phyloP scores from a whole-genome alignment of 2,888 invertebrate genomes.

The Anthrax anthrax region DNA sequence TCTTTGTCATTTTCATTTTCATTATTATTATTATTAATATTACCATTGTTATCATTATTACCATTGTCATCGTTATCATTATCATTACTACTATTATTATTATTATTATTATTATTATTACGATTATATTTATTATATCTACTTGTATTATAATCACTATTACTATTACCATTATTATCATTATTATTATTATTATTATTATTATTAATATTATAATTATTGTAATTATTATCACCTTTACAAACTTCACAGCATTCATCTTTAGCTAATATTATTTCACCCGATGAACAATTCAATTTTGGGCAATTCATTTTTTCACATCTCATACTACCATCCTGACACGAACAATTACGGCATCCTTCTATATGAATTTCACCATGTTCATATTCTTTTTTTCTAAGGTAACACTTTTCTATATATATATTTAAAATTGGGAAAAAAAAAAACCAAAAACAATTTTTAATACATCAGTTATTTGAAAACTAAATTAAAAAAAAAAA shows the following conservation, averaged over 20 bases:
- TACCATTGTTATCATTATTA: too few species aligned
- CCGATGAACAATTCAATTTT: slow-evolving; percentile 56
- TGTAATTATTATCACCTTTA: slow-evolving; percentile 44
- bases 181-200: background rate
- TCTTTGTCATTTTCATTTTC: too few species aligned
- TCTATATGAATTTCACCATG: slow-evolving; percentile 60
- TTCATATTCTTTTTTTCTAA: slow-evolving; percentile 55
- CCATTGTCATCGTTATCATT: too few species aligned
- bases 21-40: too few species aligned
- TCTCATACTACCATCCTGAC: slow-evolving; percentile 67
- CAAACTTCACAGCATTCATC: slow-evolving; percentile 86
- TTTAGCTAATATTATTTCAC: slow-evolving; percentile 64
- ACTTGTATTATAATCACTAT: background rate
- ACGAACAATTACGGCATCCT: slow-evolving; percentile 70
- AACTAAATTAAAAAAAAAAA: slow-evolving; percentile 3
- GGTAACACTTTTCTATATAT: slow-evolving; percentile 53
- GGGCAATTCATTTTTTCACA: slow-evolving; percentile 66
- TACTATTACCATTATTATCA: background rate
- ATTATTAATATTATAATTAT: slow-evolving; percentile 2
- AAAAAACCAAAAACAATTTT: background rate
- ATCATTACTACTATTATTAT: too few species aligned
- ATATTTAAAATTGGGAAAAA: background rate
- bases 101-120: too few species aligned
- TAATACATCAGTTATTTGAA: too few species aligned
- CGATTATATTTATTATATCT: too few species aligned